Evolutionary conservation across 2,888 invertebrate species (phyloP).

Genomic region (Amblyjoppa fuscipennis): DNA sequence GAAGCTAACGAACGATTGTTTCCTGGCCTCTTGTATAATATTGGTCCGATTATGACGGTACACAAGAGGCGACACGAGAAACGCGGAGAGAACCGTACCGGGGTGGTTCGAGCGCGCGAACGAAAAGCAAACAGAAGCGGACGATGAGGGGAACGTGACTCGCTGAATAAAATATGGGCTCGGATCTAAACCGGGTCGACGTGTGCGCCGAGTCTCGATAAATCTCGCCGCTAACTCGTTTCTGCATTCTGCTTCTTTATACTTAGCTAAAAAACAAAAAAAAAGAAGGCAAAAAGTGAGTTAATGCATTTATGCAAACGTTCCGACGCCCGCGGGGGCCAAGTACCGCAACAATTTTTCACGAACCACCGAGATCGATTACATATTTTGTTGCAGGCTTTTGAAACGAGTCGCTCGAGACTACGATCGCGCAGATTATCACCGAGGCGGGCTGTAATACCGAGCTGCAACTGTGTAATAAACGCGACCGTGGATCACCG

Average conservation of each 20-base stretch:
- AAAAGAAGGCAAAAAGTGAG: neutral
- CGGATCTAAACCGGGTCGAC: constrained; percentile 67
- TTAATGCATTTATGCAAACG: constrained; percentile 37
- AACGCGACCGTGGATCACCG: constrained; percentile 6
- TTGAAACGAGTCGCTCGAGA: neutral
- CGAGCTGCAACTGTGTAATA: constrained; percentile 22
- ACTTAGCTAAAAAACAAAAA: neutral
- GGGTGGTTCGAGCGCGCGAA: constrained; percentile 34
- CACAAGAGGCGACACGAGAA: neutral
- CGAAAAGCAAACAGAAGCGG: constrained; percentile 53
- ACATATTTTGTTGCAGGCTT: neutral
- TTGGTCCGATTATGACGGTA: neutral
- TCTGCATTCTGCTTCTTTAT: constrained; percentile 14
- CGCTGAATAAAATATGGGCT: constrained; percentile 68
- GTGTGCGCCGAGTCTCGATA: constrained; percentile 57
- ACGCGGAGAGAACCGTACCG: neutral
- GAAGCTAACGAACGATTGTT: neutral
- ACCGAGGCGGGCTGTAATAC: constrained; percentile 3
- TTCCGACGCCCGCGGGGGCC: neutral
- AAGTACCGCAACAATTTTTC: constrained; percentile 20
- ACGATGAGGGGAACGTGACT: constrained; percentile 57
- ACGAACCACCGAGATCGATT: neutral
- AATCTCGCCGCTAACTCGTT: constrained; percentile 53
- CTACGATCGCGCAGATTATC: constrained; percentile 19
- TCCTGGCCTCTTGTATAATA: constrained; percentile 4